Percentiles rank a stretch among this genome's conserved stretches.
Evolutionary conservation across 2,113 vertebrate species (phyloP).

Genomic region (Lampris megalopsis): DNA sequence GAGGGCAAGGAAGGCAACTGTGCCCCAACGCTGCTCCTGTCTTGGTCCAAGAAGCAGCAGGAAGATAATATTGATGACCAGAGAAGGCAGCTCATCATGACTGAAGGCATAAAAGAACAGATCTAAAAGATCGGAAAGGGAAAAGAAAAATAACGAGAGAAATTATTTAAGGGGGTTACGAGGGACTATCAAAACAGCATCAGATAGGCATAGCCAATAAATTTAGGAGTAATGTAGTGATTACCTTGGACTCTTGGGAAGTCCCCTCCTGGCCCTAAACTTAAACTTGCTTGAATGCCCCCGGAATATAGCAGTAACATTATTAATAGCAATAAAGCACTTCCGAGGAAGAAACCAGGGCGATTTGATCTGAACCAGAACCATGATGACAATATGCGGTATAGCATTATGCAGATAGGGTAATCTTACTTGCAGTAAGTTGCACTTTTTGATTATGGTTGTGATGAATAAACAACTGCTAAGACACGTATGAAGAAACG

Average conservation of each 20-base stretch:
- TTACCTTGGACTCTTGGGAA: slow-evolving; percentile 81
- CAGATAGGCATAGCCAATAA: not conserved
- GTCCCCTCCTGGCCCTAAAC: slow-evolving; percentile 77
- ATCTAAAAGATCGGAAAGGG: slow-evolving; percentile 72
- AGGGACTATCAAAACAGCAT: too few species aligned
- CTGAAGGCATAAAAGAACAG: slow-evolving; percentile 85
- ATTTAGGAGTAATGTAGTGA: too few species aligned
- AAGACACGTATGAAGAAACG: not conserved
- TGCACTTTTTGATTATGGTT: not conserved
- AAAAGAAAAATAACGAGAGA: not conserved
- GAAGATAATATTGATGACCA: slow-evolving; percentile 81
- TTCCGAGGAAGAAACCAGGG: slow-evolving; percentile 78
- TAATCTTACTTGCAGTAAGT: not conserved
- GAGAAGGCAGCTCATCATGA: slow-evolving; percentile 79
- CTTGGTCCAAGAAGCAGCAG: slow-evolving; percentile 79
- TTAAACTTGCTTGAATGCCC: slow-evolving; percentile 75
- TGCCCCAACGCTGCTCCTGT: slow-evolving; percentile 86
- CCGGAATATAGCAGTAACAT: slow-evolving; percentile 66
- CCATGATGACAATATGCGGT: slow-evolving; percentile 60
- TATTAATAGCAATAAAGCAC: slow-evolving; percentile 45
- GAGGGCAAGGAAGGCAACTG: slow-evolving; percentile 80
- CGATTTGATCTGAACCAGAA: slow-evolving; percentile 71
- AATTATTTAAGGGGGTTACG: too few species aligned
- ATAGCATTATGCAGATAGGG: slow-evolving; percentile 55
- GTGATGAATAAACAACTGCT: not conserved